Percentiles rank a stretch among this genome's conserved stretches.
Conservation (phyloP, 2,797 vertebrate species). For the Anguilla anguilla region DNA sequence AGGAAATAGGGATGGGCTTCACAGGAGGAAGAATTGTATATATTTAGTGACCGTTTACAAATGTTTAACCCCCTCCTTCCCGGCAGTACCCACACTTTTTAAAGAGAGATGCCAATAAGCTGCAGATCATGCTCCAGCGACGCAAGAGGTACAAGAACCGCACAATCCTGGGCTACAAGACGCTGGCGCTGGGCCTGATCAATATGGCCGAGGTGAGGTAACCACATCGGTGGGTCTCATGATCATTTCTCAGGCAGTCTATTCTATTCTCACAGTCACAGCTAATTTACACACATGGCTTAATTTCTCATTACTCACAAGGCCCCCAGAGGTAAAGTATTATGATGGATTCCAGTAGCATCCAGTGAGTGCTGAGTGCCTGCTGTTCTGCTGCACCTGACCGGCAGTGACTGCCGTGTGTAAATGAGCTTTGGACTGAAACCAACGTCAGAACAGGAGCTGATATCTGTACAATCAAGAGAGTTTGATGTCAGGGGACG, state of each 20-base stretch:
- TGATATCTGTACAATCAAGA: neutral
- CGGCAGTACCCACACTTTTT: constrained; percentile 87
- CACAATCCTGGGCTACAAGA: constrained; percentile 89
- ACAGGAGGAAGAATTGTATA: neutral
- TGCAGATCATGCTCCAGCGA: constrained; percentile 90
- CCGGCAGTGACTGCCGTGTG: neutral
- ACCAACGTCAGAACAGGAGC: neutral
- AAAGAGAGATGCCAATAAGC: constrained; percentile 87
- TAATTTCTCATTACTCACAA: neutral
- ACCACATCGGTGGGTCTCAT: neutral
- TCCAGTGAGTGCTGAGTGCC: neutral
- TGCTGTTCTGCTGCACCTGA: neutral
- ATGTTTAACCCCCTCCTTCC: neutral
- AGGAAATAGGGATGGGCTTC: no score
- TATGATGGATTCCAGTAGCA: neutral
- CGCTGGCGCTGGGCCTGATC: constrained; percentile 85
- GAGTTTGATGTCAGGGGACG: neutral
- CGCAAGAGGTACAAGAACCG: constrained; percentile 88
- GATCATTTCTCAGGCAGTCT: neutral
- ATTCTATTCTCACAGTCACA: neutral
- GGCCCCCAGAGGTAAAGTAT: neutral
- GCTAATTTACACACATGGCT: neutral
- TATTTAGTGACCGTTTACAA: neutral
- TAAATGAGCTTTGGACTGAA: neutral
- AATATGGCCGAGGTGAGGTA: constrained; percentile 87